A percentile compares a stretch with the other conserved stretches of the same genome.
Conservation (phyloP, 2,888 invertebrate genomes). For the Cancer borealis region DNA sequence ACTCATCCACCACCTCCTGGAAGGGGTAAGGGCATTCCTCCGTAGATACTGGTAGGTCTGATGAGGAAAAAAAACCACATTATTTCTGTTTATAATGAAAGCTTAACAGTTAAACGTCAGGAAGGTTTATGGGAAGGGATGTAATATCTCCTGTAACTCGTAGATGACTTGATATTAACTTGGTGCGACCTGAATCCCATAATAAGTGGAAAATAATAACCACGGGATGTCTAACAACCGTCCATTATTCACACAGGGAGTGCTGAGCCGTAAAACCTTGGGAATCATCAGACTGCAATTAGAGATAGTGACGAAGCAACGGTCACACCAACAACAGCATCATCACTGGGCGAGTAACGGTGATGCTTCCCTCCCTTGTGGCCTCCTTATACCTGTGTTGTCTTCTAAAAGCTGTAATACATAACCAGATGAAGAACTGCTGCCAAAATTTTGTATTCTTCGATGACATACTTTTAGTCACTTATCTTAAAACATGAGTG, state of each 20-base stretch:
- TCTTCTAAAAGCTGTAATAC: not conserved
- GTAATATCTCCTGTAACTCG: not conserved
- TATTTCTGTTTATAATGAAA: too few species aligned
- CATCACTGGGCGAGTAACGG: not conserved
- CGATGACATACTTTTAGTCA: not conserved
- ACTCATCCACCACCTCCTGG: conserved; percentile 59
- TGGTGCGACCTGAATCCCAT: not conserved
- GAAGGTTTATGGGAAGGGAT: too few species aligned
- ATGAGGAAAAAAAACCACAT: not conserved
- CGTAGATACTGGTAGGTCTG: not conserved
- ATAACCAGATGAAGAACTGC: not conserved
- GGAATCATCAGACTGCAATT: not conserved
- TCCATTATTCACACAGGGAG: not conserved
- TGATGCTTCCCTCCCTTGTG: not conserved
- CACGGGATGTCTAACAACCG: not conserved
- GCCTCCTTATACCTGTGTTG: not conserved
- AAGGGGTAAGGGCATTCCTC: conserved; percentile 58
- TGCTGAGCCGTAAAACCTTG: not conserved
- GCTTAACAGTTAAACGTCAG: too few species aligned
- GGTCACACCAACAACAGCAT: not conserved
- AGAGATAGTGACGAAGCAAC: not conserved
- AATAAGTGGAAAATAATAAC: not conserved
- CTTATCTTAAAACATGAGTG: not conserved
- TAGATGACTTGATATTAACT: not conserved
- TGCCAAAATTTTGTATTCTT: not conserved